Evolutionary conservation across 2,113 vertebrate species (phyloP), one percentile per base, ranked within the genome.

Genomic region (Apteryx mantelli): DNA sequence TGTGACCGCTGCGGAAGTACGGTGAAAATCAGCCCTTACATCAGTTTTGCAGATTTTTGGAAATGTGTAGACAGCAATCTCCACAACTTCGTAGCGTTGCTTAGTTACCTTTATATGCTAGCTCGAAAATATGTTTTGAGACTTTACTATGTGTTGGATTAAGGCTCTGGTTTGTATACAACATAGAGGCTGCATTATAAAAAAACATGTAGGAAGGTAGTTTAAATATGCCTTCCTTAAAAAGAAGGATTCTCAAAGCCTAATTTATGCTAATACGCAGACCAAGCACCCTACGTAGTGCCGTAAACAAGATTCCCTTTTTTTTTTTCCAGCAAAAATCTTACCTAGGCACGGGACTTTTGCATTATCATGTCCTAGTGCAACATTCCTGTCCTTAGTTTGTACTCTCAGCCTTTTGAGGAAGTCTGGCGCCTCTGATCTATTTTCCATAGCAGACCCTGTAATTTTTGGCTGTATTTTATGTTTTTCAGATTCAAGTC

Each of bases 401-500:
- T 97, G 85, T 95, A 85, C 65, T 92, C 91, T 95, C 95, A 97
- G 96, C 94, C 91, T 97, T 97, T 96, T 96, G 94, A 98, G 97
- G 94, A 97, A 97, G 96, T 97, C 97, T 97, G 97, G 97, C 97
- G 89, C 97, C 97, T 95, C 97, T 96, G 93, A 97, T 95, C 97
- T 96, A 96, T 96, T 97, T 97, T 97, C 96, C 93, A 96, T 93
- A 97, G 90, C 97, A 97, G 98, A 98, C 97, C 95, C 98, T 98
- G 89, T 98, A 98, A 98, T 98, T 97, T 97, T 98, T 97, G 98
- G 98, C 97, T 97, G 91, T 98, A 96, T 98, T 98, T 98, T 98
- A 96, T 98, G 97, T 98, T 98, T 99, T 98, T 98, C 99, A 99
- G 99, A 99, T 98, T 97, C 99, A 97, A 98, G 99, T 98, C 99